phyloP scores from a whole-genome alignment of 2,888 invertebrate genomes.

The Melanophora roralis region DNA sequence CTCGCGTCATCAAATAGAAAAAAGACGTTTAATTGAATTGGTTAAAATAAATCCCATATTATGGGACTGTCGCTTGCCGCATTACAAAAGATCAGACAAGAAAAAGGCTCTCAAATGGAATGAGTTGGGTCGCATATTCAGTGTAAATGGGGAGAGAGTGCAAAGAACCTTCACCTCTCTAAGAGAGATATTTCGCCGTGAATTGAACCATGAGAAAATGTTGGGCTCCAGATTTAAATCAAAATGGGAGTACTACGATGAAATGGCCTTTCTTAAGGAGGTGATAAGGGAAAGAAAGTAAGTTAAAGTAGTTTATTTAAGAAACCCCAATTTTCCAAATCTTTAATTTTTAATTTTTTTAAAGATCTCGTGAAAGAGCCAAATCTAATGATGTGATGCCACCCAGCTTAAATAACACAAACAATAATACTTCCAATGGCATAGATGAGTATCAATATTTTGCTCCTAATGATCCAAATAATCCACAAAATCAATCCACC shows the following conservation, averaged over 20 bases:
- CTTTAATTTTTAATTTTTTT: neutral
- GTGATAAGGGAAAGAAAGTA: conserved; percentile 75
- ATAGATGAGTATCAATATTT: conserved; percentile 74
- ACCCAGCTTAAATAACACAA: conserved; percentile 61
- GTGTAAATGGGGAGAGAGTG: conserved; percentile 74
- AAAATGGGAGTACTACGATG: conserved; percentile 75
- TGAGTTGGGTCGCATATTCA: conserved; percentile 73
- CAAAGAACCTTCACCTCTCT: conserved; percentile 75
- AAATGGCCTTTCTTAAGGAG: conserved; percentile 75
- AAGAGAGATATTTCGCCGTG: conserved; percentile 74
- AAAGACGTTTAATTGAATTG: conserved; percentile 75
- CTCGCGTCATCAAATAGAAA: conserved; percentile 75
- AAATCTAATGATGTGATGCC: conserved; percentile 62
- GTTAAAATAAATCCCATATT: conserved; percentile 74
- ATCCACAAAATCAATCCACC: conserved; percentile 70
- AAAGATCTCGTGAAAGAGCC: conserved; percentile 72
- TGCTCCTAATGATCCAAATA: conserved; percentile 74
- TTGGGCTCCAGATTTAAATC: conserved; percentile 73
- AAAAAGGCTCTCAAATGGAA: conserved; percentile 75
- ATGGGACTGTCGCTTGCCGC: conserved; percentile 75
- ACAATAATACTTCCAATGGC: conserved; percentile 64
- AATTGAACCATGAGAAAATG: conserved; percentile 74
- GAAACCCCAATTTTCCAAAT: neutral
- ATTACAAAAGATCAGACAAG: conserved; percentile 75
- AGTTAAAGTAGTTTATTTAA: conserved; percentile 57